These are phyloP conservation scores for Sarcophaga peregrina DNA, from an alignment of 1,140 invertebrate species.

Conservation along the genomic window DNA sequence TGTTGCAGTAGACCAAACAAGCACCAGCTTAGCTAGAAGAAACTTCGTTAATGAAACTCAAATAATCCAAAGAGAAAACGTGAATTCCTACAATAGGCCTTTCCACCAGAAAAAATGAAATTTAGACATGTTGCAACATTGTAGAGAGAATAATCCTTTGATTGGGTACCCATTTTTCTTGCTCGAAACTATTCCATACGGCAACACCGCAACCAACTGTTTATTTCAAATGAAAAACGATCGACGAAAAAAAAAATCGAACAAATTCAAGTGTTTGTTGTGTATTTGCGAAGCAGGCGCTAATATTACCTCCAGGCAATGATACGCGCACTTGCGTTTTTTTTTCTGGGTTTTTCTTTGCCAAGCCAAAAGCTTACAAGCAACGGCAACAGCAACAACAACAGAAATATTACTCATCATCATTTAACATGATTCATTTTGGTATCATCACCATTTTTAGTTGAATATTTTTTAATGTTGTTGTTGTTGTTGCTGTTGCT, in stretches of 20 bases:
- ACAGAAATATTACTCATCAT: slow-evolving; percentile 26
- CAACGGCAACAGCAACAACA: neutral
- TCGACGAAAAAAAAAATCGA: neutral
- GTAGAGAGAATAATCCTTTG: too few relatives aligned
- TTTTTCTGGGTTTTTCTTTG: neutral
- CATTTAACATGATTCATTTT: slow-evolving; percentile 16
- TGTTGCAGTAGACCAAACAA: too few relatives aligned
- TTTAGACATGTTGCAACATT: too few relatives aligned
- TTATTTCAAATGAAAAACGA: slow-evolving; percentile 16
- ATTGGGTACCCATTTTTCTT: too few relatives aligned
- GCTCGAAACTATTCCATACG: neutral
- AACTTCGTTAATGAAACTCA: too few relatives aligned
- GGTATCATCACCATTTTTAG: slow-evolving; percentile 28
- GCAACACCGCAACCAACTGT: neutral
- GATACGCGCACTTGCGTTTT: slow-evolving; percentile 36
- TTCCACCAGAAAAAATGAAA: too few relatives aligned
- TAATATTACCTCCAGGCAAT: slow-evolving; percentile 36
- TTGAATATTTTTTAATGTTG: too few relatives aligned
- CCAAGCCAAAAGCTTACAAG: neutral
- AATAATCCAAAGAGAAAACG: too few relatives aligned
- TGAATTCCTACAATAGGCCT: too few relatives aligned
- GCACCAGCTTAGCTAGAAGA: too few relatives aligned
- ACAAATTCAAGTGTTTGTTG: slow-evolving; percentile 29
- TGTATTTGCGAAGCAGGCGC: slow-evolving; percentile 40
- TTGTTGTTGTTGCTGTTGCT: too few relatives aligned